These are phyloP conservation scores for Mizuhopecten yessoensis DNA, from an alignment of 1,140 invertebrate genomes.

Conservation along the genomic window DNA sequence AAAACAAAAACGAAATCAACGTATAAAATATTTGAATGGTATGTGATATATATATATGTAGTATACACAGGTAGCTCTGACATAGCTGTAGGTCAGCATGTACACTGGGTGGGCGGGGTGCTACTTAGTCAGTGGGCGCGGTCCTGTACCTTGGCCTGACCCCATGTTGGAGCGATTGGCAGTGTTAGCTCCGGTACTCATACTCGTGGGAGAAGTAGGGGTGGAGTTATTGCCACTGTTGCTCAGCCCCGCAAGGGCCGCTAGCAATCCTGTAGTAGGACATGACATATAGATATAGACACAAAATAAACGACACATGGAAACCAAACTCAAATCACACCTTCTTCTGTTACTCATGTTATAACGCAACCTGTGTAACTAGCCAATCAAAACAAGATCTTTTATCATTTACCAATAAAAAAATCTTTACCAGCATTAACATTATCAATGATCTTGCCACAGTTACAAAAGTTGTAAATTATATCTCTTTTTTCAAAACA, in stretches of 20 bases:
- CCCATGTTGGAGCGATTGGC: slow-evolving; percentile 48
- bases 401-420: not conserved
- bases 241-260: slow-evolving; percentile 69
- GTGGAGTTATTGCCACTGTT: slow-evolving; percentile 66
- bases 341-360: not conserved
- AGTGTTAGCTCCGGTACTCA: slow-evolving; percentile 53
- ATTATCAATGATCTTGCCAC: not conserved
- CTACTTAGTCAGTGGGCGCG: slow-evolving; percentile 1
- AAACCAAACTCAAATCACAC: slow-evolving; percentile 11
- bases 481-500: not conserved
- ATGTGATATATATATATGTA: slow-evolving; percentile 36
- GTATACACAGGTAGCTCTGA: slow-evolving; percentile 37
- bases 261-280: slow-evolving; percentile 68
- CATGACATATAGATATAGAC: slow-evolving; percentile 45
- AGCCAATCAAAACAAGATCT: not conserved
- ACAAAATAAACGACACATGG: slow-evolving; percentile 30
- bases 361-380: not conserved
- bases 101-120: not conserved
- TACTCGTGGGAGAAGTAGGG: slow-evolving; percentile 58
- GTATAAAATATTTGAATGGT: not conserved
- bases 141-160: slow-evolving; percentile 40
- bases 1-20: slow-evolving; percentile 35
- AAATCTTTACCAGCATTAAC: not conserved
- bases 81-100: not conserved
- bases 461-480: not conserved